Base-by-base conservation (phyloP, 2,113 vertebrate genomes). In the Callospermophilus lateralis region DNA sequence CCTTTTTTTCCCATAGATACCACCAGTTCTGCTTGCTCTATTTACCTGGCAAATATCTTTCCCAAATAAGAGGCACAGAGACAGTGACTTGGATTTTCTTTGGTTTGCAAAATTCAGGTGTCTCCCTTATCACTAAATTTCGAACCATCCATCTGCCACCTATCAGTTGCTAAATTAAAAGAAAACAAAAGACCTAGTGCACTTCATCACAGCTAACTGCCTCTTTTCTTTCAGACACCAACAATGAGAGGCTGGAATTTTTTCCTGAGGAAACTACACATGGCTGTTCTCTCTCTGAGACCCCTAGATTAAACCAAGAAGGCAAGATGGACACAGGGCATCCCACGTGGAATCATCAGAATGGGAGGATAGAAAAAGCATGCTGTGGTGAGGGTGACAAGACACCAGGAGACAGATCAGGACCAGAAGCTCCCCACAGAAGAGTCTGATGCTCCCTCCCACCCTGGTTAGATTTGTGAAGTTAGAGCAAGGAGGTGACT, bases 341-440 rank as follows among this genome's bases (percentile, higher is more conserved):
- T 4, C 1, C 45, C 34, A 16, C 45, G 11, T 3, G 22, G 65
- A 30, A 3, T 58, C 16, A 65, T 37, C 24, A 15, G 51, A 77
- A 9, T 34, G 19, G 6, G 74, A 55, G 8, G 26, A 42, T 6
- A 39, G 6, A 2, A 76, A 11, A 70, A 20, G 4, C 0, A 1
- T 0, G 58, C 30, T 12, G 4, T 32, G 78, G 9, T 3, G 32
- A 61, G 17, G 39, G 79, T 16, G 10, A 34, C 51, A 77, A 9
- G 22, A 1, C 6, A 24, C 0, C 4, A n/a, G 45, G 83, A 26
- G 5, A 2, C 37, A 55, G 0, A 0, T 7, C 16, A 16, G 24
- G 37, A n/a, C 2, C 42, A 16, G 30, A 39, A 78, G 30, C 2
- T 9, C 10, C 8, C 4, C 2, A 8, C 2, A 8, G 30, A 1